A percentile compares a stretch with the other conserved stretches of the same genome.
These are phyloP conservation scores for Meles meles DNA, from an alignment of 2,113 vertebrate species.

Conservation along the genomic window DNA sequence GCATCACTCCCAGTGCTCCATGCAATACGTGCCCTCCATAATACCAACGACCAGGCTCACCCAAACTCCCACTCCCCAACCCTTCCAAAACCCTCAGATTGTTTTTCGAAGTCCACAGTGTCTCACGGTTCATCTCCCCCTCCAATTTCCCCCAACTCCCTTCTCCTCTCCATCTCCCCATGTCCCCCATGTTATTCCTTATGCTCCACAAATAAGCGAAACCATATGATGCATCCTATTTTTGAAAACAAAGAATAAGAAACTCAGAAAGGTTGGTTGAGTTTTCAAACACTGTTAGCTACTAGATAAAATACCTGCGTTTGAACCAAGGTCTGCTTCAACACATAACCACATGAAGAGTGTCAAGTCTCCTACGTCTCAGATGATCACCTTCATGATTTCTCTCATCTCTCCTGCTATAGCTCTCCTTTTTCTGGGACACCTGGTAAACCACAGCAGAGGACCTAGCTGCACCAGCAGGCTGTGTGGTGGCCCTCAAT, in stretches of 20 bases:
- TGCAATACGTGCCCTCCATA: too few relatives aligned
- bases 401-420: not conserved
- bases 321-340: not conserved
- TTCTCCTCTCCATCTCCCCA: too few relatives aligned
- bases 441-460: not conserved
- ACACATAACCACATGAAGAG: not conserved
- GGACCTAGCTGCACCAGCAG: too few relatives aligned
- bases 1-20: too few relatives aligned
- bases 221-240: not conserved
- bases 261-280: not conserved
- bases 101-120: too few relatives aligned
- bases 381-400: not conserved
- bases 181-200: too few relatives aligned
- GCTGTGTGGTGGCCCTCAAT: not conserved
- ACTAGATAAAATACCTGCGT: not conserved
- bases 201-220: too few relatives aligned
- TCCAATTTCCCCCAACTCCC: too few relatives aligned
- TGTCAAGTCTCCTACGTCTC: not conserved
- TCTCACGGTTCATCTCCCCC: too few relatives aligned
- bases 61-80: too few relatives aligned
- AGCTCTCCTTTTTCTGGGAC: not conserved
- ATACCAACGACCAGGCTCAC: too few relatives aligned
- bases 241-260: not conserved
- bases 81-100: too few relatives aligned
- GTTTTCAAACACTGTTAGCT: not conserved